Percentiles rank a stretch among this genome's conserved stretches.
These are phyloP conservation scores for Tragelaphus eurycerus DNA, from an alignment of 2,797 vertebrate species.

Conservation along the genomic window DNA sequence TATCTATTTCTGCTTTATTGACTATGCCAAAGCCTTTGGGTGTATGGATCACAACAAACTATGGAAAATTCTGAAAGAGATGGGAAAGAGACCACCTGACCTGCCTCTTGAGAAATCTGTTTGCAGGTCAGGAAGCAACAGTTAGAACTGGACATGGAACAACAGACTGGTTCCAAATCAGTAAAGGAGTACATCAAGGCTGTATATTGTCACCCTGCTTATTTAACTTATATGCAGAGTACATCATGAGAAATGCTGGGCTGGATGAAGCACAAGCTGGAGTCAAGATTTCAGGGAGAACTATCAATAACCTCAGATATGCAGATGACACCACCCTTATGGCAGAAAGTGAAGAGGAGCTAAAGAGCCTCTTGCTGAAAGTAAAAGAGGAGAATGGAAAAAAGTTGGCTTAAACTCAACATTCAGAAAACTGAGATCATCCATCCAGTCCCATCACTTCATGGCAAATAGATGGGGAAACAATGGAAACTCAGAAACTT, in stretches of 20 bases:
- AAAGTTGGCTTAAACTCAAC: too few relatives aligned
- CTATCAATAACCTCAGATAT: neutral
- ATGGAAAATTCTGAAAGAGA: neutral
- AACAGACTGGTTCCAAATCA: neutral
- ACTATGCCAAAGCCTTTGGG: neutral
- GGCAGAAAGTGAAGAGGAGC: neutral
- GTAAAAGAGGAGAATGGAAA: too few relatives aligned
- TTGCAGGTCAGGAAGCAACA: neutral
- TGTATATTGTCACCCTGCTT: neutral
- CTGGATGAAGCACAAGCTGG: neutral
- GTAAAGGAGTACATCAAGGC: fast-evolving
- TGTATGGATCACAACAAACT: neutral
- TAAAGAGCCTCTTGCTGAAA: too few relatives aligned
- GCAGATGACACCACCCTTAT: neutral
- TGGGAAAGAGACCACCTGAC: neutral
- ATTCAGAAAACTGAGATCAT: too few relatives aligned
- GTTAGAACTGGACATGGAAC: neutral
- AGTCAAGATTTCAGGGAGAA: neutral
- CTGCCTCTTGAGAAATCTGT: neutral
- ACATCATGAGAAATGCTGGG: neutral
- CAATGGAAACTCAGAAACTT: too few relatives aligned
- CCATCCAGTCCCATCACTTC: too few relatives aligned
- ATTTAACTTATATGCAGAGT: neutral
- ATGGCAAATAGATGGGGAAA: too few relatives aligned
- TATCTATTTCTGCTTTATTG: neutral